These are phyloP conservation scores for Henricia sp. DNA, from an alignment of 53 echinoderm and acorn worm genomes.

Conservation along the genomic window DNA sequence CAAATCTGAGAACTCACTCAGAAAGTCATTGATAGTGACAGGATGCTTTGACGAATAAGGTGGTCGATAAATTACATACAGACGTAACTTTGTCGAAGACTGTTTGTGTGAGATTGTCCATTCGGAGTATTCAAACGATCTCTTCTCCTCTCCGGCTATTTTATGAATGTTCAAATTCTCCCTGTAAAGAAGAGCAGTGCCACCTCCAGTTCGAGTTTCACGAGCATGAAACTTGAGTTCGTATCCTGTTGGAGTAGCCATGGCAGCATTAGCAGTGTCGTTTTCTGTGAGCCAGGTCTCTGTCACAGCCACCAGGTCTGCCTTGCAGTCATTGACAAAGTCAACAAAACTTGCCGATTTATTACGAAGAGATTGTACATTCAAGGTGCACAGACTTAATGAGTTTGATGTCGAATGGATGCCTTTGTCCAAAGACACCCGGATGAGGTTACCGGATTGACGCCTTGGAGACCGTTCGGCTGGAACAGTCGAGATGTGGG, in stretches of 20 bases:
- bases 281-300: conserved; percentile 49
- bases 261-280: conserved; percentile 28
- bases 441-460: conserved; percentile 4
- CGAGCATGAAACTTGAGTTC: conserved; percentile 20
- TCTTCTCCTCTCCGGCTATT: conserved; percentile 24
- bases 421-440: neutral
- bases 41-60: conserved; percentile 18
- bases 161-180: conserved; percentile 35
- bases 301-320: conserved; percentile 47
- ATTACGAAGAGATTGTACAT: conserved; percentile 50
- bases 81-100: conserved; percentile 6
- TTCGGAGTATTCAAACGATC: conserved; percentile 14
- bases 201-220: conserved; percentile 27
- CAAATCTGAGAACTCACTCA: conserved; percentile 19
- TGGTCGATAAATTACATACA: conserved; percentile 13
- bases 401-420: neutral
- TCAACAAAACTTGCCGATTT: conserved; percentile 38
- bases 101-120: conserved; percentile 12
- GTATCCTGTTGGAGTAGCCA: conserved; percentile 33
- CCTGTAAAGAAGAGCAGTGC: conserved; percentile 48
- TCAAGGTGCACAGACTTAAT: conserved; percentile 39
- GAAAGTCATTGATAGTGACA: neutral
- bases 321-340: conserved; percentile 51
- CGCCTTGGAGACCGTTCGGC: neutral
- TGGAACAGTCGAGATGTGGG: conserved; percentile 1